Conservation (phyloP, 2,113 vertebrate species). For the Progne subis region DNA sequence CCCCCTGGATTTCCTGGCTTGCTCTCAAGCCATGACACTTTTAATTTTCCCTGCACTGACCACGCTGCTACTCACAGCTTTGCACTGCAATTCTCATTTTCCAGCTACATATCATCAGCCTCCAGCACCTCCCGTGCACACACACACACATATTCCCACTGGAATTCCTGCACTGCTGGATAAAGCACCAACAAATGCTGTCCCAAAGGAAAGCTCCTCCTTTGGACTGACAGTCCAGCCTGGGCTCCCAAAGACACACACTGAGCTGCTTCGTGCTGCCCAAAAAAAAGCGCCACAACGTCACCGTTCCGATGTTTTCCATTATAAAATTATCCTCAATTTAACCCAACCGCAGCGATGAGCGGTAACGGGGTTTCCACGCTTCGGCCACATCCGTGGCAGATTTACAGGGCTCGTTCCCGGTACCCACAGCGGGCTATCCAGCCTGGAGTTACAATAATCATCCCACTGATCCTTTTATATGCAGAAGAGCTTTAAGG, state of each 20-base stretch:
- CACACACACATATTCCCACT: accelerated
- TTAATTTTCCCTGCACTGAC: background rate
- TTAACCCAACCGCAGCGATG: background rate
- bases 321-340: accelerated
- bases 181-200: background rate
- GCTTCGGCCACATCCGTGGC: background rate
- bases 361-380: background rate
- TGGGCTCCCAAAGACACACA: background rate
- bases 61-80: background rate
- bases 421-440: background rate
- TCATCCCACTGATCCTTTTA: slow-evolving; percentile 56
- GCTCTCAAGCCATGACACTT: background rate
- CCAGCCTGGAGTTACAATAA: slow-evolving; percentile 6
- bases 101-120: background rate
- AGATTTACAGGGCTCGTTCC: background rate
- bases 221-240: background rate
- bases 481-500: slow-evolving; percentile 36
- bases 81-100: background rate
- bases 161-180: background rate
- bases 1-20: background rate
- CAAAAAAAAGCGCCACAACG: background rate
- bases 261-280: background rate
- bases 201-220: background rate
- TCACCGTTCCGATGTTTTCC: background rate
- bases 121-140: accelerated